These are phyloP conservation scores for Nematopogon swammerdamellus DNA, from an alignment of 2,888 invertebrate genomes.

Conservation along the genomic window DNA sequence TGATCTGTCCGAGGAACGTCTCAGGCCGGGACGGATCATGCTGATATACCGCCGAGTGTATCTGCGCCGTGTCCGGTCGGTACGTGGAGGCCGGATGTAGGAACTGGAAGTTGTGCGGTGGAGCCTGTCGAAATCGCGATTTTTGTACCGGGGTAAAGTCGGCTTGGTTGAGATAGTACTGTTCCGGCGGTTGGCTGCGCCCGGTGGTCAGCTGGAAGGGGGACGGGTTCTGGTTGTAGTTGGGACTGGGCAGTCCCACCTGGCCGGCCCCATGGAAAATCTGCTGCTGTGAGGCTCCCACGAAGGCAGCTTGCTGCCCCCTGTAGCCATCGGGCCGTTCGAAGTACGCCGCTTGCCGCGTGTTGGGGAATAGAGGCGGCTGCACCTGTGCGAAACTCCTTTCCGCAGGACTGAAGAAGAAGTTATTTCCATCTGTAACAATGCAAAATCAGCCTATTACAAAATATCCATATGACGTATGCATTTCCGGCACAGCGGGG, in stretches of 20 bases:
- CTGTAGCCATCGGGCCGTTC: slow-evolving; percentile 38
- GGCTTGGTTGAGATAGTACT: slow-evolving; percentile 47
- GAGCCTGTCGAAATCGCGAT: slow-evolving; percentile 37
- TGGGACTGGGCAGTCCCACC: slow-evolving; percentile 41
- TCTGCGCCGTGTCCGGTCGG: slow-evolving; percentile 53
- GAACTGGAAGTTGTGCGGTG: slow-evolving; percentile 44
- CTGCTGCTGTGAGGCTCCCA: slow-evolving; percentile 30
- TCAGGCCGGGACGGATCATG: slow-evolving; percentile 60
- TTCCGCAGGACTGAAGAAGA: slow-evolving; percentile 47
- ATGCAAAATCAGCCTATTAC: slow-evolving; percentile 17
- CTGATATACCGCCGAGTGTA: slow-evolving; percentile 55
- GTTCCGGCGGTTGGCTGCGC: slow-evolving; percentile 43
- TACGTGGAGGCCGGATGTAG: slow-evolving; percentile 48
- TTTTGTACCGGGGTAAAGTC: slow-evolving; percentile 34
- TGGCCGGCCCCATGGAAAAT: slow-evolving; percentile 31
- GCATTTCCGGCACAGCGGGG: too few species aligned
- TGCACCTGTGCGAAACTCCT: slow-evolving; percentile 53
- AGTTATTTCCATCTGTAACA: slow-evolving; percentile 47
- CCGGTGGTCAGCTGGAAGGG: slow-evolving; percentile 48
- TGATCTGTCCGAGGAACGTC: slow-evolving; percentile 61
- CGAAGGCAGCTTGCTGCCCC: slow-evolving; percentile 12
- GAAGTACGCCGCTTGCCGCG: slow-evolving; percentile 32
- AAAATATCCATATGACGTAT: too few species aligned
- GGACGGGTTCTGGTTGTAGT: slow-evolving; percentile 48
- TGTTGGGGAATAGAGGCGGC: slow-evolving; percentile 42